Base-by-base conservation (phyloP, 1,140 invertebrate species). In the Galendromus occidentalis region DNA sequence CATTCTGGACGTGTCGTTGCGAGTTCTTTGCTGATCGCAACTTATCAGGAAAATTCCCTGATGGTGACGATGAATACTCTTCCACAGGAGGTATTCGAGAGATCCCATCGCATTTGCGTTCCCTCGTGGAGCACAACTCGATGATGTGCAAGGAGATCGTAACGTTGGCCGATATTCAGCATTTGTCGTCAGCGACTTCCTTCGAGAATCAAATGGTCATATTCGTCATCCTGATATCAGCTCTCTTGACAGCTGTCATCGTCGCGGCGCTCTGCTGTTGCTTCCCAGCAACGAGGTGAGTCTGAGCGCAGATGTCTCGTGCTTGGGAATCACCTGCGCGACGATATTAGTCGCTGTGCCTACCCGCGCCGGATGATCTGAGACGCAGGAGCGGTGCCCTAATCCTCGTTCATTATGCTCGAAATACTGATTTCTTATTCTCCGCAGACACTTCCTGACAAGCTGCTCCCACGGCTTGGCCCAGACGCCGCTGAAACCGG, bases 61-160 rank as follows among this genome's bases (percentile, higher is more conserved):
- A 25, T n/a, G n/a, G 33, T 59, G 25, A 4, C 33, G 33, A 39
- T 6, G 33, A 47, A 4, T 25, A 5, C 12, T 59, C 14, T 22
- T 25, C 20, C 51, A 17, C 33, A 59, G 51, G 51, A 1, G 51
- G 51, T 22, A 17, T 25, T 2, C 51, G 51, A 14, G 51, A 59
- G 17, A 59, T 59, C 2, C 51, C 51, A 59, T 25, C 33, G 25
- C 51, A 59, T 33, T 22, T 59, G 22, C 12, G 22, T 20, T 33
- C 33, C 14, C 33, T 33, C 14, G 51, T 59, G 12, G 51, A 59
- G 51, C 51, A 59, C 14, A 59, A 25, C 14, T 33, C 14, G 2
- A 59, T 59, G 51, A 59, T 59, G 9, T 59, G 51, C 20, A 59
- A 59, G 22, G 51, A 59, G 9, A 59, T 59, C 22, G 51, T 59